Percentiles rank a stretch among this genome's conserved stretches.
These are phyloP conservation scores for Meloidogyne exigua DNA, from an alignment of 1,140 invertebrate genomes.

Conservation along the genomic window DNA sequence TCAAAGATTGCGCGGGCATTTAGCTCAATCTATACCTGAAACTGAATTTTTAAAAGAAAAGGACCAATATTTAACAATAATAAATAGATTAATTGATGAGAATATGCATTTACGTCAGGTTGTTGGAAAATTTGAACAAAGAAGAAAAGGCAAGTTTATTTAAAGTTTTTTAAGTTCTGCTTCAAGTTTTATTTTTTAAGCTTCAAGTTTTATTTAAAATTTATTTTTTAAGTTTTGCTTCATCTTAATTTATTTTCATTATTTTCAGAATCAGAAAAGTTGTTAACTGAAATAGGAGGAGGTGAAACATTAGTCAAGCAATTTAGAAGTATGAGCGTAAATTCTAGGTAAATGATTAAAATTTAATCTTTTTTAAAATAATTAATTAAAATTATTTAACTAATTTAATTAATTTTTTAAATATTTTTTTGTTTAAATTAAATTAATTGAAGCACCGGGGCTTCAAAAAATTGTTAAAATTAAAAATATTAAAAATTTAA, in stretches of 20 bases:
- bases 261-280: conserved; percentile 14
- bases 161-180: not conserved
- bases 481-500: not conserved
- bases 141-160: conserved; percentile 17
- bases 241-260: not conserved
- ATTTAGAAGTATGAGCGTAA: conserved; percentile 13
- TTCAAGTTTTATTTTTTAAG: not conserved
- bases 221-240: not conserved
- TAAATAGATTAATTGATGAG: conserved; percentile 43
- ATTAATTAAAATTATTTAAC: not conserved
- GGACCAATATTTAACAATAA: conserved; percentile 47
- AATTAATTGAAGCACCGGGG: not conserved
- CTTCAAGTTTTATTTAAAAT: not conserved
- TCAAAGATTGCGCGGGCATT: conserved; percentile 28
- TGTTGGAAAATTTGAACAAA: conserved; percentile 40
- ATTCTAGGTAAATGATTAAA: conserved; percentile 11
- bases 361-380: not conserved
- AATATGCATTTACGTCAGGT: conserved; percentile 43
- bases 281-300: conserved; percentile 18
- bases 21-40: conserved; percentile 31
- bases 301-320: conserved; percentile 10
- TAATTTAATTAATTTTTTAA: not conserved
- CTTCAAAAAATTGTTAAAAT: not conserved
- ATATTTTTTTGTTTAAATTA: not conserved
- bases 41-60: conserved; percentile 42